A percentile compares a stretch with the other conserved stretches of the same genome.
These are phyloP conservation scores for Pseudolaguvia tuberculata DNA, from an alignment of 2,113 vertebrate species.

Conservation along the genomic window DNA sequence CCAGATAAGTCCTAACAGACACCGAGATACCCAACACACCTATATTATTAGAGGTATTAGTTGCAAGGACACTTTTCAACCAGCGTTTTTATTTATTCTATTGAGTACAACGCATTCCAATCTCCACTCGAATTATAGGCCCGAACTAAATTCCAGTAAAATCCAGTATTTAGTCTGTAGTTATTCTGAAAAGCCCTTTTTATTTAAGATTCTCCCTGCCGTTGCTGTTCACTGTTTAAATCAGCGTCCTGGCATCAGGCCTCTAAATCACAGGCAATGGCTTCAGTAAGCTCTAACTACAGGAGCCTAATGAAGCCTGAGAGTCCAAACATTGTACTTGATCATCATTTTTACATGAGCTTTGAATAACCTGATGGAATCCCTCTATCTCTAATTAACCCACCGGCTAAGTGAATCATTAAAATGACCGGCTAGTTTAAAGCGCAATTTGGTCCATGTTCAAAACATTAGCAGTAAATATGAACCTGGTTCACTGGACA, in stretches of 20 bases:
- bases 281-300: slow-evolving; percentile 37
- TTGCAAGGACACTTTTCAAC: background rate
- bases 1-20: too few relatives aligned
- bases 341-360: slow-evolving; percentile 46
- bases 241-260: slow-evolving; percentile 10
- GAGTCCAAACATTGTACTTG: slow-evolving; percentile 25
- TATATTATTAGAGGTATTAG: background rate
- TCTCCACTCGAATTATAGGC: background rate
- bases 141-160: background rate
- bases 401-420: slow-evolving; percentile 40
- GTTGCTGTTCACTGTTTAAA: background rate
- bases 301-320: slow-evolving; percentile 34
- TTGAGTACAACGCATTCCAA: background rate
- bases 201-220: slow-evolving; percentile 6
- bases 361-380: slow-evolving; percentile 30
- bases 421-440: slow-evolving; percentile 41
- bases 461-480: slow-evolving; percentile 45
- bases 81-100: background rate
- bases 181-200: background rate
- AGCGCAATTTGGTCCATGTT: slow-evolving; percentile 39
- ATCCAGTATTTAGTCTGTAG: background rate
- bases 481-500: slow-evolving; percentile 33
- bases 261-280: slow-evolving; percentile 22
- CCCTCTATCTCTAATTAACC: slow-evolving; percentile 47
- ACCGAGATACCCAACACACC: too few relatives aligned